Evolutionary conservation across 2,113 vertebrate species (phyloP).

Genomic region (Boleophthalmus pectinirostris): DNA sequence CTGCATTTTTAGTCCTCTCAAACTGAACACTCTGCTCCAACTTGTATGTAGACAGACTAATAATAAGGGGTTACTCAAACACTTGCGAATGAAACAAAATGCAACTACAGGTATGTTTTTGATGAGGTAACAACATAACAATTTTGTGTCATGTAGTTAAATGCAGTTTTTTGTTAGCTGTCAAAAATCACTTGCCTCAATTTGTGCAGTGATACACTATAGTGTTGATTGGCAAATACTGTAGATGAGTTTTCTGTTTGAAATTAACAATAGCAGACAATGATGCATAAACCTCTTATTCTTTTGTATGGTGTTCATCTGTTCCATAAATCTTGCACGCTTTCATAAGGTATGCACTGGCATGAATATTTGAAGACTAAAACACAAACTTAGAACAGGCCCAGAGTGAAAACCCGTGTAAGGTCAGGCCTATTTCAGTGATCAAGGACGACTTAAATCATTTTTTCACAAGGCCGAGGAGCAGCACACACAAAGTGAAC

Average conservation of each 20-base stretch:
- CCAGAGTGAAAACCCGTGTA: constrained; percentile 8
- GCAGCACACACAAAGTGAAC: background rate
- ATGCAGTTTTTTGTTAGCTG: background rate
- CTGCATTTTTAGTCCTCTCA: too few relatives aligned
- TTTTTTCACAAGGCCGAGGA: constrained; percentile 7
- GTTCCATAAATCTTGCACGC: constrained; percentile 2
- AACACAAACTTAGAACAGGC: constrained; percentile 1
- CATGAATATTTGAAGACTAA: constrained; percentile 4
- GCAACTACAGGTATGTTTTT: too few relatives aligned
- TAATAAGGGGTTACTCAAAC: too few relatives aligned
- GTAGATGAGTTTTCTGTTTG: too few relatives aligned
- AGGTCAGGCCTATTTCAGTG: constrained; percentile 8
- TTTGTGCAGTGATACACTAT: too few relatives aligned
- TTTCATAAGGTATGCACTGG: constrained; percentile 5
- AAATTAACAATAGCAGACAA: background rate
- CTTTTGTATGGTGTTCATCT: background rate
- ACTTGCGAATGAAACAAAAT: too few relatives aligned
- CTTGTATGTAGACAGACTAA: too few relatives aligned
- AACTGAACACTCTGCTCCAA: too few relatives aligned
- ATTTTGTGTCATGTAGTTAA: too few relatives aligned
- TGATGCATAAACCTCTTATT: background rate
- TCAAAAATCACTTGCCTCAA: background rate
- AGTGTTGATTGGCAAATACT: too few relatives aligned
- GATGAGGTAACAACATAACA: too few relatives aligned
- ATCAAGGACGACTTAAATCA: constrained; percentile 1